Conservation (phyloP, 2,797 vertebrate species). For the Tragopan temminckii region DNA sequence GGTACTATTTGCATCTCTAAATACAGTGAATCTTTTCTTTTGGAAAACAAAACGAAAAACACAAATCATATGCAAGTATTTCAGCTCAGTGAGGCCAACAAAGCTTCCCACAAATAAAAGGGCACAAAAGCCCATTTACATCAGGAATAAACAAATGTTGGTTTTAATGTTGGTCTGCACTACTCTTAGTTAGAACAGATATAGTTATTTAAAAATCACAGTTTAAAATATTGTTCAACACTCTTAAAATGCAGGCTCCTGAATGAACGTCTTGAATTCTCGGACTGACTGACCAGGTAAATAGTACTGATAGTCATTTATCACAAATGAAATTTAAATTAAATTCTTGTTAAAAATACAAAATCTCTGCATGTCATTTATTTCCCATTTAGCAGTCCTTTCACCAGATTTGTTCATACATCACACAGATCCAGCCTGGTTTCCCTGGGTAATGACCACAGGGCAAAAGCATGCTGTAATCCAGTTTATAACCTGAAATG, state of each 20-base stretch:
- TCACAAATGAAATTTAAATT: background rate
- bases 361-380: background rate
- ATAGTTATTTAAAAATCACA: background rate
- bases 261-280: background rate
- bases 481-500: constrained; percentile 54
- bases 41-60: background rate
- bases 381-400: background rate
- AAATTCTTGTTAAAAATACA: background rate
- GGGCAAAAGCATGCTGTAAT: constrained; percentile 49
- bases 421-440: background rate
- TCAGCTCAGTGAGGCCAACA: constrained; percentile 51
- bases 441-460: constrained; percentile 38
- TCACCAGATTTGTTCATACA: background rate
- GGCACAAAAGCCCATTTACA: constrained; percentile 55
- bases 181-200: constrained; percentile 8
- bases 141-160: constrained; percentile 22
- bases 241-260: background rate
- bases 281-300: background rate
- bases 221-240: background rate
- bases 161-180: constrained; percentile 15
- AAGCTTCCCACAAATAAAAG: constrained; percentile 57
- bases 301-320: background rate
- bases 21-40: constrained; percentile 61
- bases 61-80: constrained; percentile 59
- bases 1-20: constrained; percentile 64